Evolutionary conservation across 2,113 vertebrate genomes (phyloP).

Genomic region (Mus pahari): DNA sequence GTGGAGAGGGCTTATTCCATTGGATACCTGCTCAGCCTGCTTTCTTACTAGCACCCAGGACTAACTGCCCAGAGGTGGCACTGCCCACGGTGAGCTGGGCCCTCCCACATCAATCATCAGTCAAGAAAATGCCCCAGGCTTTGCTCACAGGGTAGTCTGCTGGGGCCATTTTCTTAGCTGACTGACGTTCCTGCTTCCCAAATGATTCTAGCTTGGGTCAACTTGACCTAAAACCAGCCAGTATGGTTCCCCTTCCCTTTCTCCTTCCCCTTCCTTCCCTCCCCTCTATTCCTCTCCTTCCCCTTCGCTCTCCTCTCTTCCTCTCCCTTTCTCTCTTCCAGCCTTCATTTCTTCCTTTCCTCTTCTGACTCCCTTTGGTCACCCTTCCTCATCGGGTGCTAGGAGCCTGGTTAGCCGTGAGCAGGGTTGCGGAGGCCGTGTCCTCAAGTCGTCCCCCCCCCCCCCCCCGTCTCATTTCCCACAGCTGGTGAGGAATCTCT

Average conservation of each 20-base stretch:
- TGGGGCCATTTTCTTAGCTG: background rate
- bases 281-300: no score
- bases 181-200: background rate
- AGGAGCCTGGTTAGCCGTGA: conserved; percentile 39
- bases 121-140: background rate
- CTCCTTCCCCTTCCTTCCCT: no score
- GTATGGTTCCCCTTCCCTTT: no score
- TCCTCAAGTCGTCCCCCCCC: no score
- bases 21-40: no score
- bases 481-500: conserved; percentile 89
- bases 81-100: background rate
- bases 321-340: no score
- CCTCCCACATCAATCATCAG: background rate
- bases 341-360: background rate
- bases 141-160: background rate
- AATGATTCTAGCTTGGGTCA: background rate
- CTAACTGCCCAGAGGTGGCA: background rate
- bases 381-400: conserved; percentile 28
- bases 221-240: background rate
- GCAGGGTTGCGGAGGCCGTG: conserved; percentile 72
- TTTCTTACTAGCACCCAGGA: background rate
- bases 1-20: background rate
- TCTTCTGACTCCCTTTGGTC: no score
- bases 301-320: no score
- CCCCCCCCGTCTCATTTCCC: conserved; percentile 81